phyloP scores from a whole-genome alignment of 2,888 invertebrate genomes.

The Volucella inanis region DNA sequence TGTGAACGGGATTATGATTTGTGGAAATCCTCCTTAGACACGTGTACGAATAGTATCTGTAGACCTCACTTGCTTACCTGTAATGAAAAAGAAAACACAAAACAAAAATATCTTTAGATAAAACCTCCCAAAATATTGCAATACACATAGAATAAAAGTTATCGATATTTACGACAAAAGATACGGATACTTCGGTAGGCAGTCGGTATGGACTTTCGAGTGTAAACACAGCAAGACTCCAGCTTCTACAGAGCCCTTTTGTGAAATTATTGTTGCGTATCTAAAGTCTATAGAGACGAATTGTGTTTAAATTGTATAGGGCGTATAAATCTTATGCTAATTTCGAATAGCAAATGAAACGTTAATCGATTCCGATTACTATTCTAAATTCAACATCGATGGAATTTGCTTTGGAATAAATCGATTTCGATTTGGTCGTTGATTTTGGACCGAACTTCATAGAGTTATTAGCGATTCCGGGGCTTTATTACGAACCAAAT shows the following conservation, averaged over 20 bases:
- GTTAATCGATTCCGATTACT: slow-evolving; percentile 33
- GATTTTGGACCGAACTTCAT: neutral
- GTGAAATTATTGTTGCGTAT: too few species aligned
- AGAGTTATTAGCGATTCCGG: neutral
- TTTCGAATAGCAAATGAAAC: slow-evolving; percentile 29
- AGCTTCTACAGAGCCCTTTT: neutral
- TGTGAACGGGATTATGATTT: slow-evolving; percentile 57
- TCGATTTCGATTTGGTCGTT: too few species aligned
- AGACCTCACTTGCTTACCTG: slow-evolving; percentile 34
- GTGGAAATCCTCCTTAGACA: slow-evolving; percentile 37
- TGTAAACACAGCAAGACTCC: too few species aligned
- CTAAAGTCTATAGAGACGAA: too few species aligned
- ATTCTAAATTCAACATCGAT: too few species aligned
- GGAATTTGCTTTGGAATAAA: too few species aligned
- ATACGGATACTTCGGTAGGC: too few species aligned
- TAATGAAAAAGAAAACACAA: slow-evolving; percentile 20
- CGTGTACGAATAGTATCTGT: slow-evolving; percentile 12
- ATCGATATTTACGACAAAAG: slow-evolving; percentile 29
- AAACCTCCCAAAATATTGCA: neutral
- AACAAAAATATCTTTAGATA: slow-evolving; percentile 11
- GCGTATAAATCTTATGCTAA: slow-evolving; percentile 35
- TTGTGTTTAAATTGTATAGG: slow-evolving; percentile 4
- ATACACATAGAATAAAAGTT: slow-evolving; percentile 10
- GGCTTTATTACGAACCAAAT: neutral
- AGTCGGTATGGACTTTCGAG: too few species aligned